Base-by-base conservation (phyloP, 2,888 invertebrate species). In the Nomada fabriciana region DNA sequence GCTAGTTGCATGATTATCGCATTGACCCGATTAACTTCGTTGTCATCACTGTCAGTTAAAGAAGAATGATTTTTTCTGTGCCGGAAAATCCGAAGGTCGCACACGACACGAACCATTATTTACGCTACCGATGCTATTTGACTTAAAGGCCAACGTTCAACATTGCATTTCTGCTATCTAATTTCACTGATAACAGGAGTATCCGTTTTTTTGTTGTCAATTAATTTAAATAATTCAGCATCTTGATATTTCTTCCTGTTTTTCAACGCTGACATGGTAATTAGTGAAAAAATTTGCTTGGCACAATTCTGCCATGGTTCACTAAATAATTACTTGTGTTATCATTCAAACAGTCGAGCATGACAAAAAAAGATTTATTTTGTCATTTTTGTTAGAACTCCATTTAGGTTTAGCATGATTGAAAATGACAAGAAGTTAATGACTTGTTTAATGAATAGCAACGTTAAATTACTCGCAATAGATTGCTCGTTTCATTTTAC, bases 81-180 rank as follows among this genome's bases (percentile, higher is more conserved):
- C 23, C 47, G 52, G n/a, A 47, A 83, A 76, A 73, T 52, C 52
- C 47, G 86, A 85, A 86, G 84, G 78, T 18, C 59, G 10, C 18
- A 9, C 13, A 3, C n/a, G 25, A 29, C 42, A 42, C 18, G 18
- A 13, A 57, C 47, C 73, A 86, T 80, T 69, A 85, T 80, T 74
- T 61, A n/a, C 72, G 64, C 97, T 2, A 97, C 97, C 70, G 96
- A 91, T 97, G 13, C 42, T 29, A 7, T 25, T 11, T 13, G 9
- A 61, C 2, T 57, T 52, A 13, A 20, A 63, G 9, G 18, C 25
- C n/a, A n/a, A 0, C 13, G n/a, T 60, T 70, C 20, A 52, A 20
- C 11, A 3, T 13, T 5, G 43, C 15, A 18, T 23, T 23, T 15
- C 23, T 7, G 4, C 13, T 4, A 1, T 7, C 11, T 18, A 71